These are phyloP conservation scores for Dendrolimus kikuchii DNA, from an alignment of 1,140 invertebrate genomes.

Conservation along the genomic window DNA sequence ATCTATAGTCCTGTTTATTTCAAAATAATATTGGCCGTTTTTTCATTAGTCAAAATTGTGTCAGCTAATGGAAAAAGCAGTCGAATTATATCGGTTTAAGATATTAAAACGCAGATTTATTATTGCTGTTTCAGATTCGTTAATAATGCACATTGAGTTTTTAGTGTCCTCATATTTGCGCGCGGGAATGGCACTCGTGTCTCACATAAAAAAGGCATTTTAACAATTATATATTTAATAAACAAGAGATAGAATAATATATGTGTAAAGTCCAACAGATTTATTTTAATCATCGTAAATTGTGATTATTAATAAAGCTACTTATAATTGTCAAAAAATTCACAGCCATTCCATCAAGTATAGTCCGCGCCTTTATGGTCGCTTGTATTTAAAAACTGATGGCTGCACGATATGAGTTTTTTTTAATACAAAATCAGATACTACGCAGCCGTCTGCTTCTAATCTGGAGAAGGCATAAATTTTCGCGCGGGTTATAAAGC, in stretches of 20 bases:
- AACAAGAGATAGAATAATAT: too few relatives aligned
- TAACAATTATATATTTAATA: too few relatives aligned
- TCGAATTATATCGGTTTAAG: conserved; percentile 8
- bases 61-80: background rate
- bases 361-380: too few relatives aligned
- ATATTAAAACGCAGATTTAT: conserved; percentile 22
- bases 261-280: too few relatives aligned
- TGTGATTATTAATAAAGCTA: too few relatives aligned
- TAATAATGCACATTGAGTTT: conserved; percentile 58
- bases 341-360: too few relatives aligned
- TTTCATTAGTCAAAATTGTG: background rate
- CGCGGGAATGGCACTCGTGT: background rate
- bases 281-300: too few relatives aligned
- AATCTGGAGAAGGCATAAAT: too few relatives aligned
- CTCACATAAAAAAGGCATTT: background rate
- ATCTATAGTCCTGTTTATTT: background rate
- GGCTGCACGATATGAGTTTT: too few relatives aligned
- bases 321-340: too few relatives aligned
- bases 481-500: background rate
- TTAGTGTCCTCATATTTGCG: background rate
- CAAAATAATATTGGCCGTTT: background rate
- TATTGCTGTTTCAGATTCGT: conserved; percentile 33
- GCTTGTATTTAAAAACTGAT: too few relatives aligned
- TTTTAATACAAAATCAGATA: background rate
- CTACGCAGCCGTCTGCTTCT: conserved; percentile 2